These are phyloP conservation scores for Baronia brevicornis DNA, from an alignment of 2,888 invertebrate species.

Conservation along the genomic window DNA sequence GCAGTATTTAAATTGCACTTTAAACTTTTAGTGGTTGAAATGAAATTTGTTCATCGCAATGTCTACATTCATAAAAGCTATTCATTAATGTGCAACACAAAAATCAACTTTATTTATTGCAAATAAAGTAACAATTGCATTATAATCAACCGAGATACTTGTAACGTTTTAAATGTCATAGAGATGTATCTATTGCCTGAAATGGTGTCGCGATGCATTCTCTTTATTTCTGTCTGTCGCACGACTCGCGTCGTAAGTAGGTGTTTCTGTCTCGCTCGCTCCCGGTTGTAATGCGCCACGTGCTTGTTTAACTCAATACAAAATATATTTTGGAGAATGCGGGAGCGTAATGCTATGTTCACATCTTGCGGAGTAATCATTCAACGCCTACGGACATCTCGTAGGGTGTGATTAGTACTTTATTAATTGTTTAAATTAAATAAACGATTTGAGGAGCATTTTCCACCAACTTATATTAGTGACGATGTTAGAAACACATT, in stretches of 20 bases:
- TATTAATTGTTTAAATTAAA: conserved; percentile 6
- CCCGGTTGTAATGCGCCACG: conserved; percentile 32
- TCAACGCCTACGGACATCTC: conserved; percentile 3
- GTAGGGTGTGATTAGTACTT: conserved; percentile 7
- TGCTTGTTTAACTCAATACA: conserved; percentile 39
- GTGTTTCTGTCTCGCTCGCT: conserved; percentile 31
- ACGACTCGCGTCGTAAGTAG: conserved; percentile 9
- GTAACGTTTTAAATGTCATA: conserved; percentile 24
- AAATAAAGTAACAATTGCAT: conserved; percentile 17
- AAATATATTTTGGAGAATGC: conserved; percentile 39
- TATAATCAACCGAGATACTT: conserved; percentile 14
- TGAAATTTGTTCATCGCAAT: conserved; percentile 60
- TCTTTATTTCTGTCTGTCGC: conserved; percentile 31
- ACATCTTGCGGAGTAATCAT: conserved; percentile 11
- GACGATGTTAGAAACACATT: no score
- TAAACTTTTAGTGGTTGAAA: conserved; percentile 59
- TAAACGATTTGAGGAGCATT: background rate
- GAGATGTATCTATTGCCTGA: conserved; percentile 45
- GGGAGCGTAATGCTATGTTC: conserved; percentile 25
- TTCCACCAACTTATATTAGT: no score
- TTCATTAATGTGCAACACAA: conserved; percentile 11
- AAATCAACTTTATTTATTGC: conserved; percentile 16
- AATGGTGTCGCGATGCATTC: conserved; percentile 58
- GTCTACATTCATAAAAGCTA: conserved; percentile 52
- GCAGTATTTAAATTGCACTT: conserved; percentile 59